Conservation (phyloP, 2,113 vertebrate genomes). For the Calidris pugnax region DNA sequence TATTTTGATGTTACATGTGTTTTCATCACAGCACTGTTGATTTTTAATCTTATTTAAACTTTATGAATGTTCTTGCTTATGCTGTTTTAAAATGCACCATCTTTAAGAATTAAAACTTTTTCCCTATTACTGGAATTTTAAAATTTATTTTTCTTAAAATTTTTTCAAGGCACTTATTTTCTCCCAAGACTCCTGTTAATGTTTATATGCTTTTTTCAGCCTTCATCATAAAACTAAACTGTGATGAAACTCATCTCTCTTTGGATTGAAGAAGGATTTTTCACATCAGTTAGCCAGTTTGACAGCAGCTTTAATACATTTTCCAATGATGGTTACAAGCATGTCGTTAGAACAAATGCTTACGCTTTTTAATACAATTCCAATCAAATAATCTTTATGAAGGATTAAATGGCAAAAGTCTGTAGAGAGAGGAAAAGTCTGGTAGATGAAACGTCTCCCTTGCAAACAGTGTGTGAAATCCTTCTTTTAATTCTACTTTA, state of each 20-base stretch:
- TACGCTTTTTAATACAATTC: neutral
- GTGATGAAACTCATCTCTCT: neutral
- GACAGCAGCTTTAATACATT: conserved; percentile 15
- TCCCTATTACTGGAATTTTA: neutral
- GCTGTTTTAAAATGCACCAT: neutral
- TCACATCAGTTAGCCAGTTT: neutral
- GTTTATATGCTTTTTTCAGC: neutral
- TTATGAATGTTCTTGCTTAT: neutral
- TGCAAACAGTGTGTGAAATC: neutral
- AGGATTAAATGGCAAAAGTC: conserved; percentile 22
- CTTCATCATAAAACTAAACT: conserved; percentile 4
- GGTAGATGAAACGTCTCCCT: neutral
- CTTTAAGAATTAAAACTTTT: neutral
- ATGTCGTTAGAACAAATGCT: neutral
- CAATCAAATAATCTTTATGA: conserved; percentile 18
- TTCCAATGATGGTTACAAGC: neutral
- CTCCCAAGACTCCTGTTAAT: neutral
- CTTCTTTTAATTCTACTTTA: conserved; percentile 25
- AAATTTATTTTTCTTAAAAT: neutral
- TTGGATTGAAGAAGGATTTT: neutral
- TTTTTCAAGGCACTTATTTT: neutral
- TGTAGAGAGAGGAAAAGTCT: neutral
- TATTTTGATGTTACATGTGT: neutral
- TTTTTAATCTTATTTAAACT: conserved; percentile 12
- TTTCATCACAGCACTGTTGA: neutral